Conservation (phyloP, 2,113 vertebrate genomes). For the Coreoperca whiteheadi region DNA sequence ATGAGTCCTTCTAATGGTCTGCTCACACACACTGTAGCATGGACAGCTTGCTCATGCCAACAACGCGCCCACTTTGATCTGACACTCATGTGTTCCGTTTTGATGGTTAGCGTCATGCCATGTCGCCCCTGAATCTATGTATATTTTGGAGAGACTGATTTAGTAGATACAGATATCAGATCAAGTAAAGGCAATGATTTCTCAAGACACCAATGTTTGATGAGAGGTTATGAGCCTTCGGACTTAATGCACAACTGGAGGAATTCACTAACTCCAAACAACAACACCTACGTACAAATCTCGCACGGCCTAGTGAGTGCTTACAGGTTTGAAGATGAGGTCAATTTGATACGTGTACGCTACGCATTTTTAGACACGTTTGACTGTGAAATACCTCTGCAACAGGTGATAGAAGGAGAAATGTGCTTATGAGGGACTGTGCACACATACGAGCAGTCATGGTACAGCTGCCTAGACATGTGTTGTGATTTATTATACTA, state of each 20-base stretch:
- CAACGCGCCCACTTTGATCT: slow-evolving; percentile 67
- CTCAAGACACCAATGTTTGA: slow-evolving; percentile 46
- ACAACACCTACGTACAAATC: slow-evolving; percentile 18
- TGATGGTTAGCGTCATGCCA: slow-evolving; percentile 18
- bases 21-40: not conserved
- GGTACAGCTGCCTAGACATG: slow-evolving; percentile 19
- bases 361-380: not conserved
- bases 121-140: slow-evolving; percentile 14
- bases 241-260: slow-evolving; percentile 19
- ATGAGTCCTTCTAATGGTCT: slow-evolving; percentile 63
- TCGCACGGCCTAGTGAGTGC: slow-evolving; percentile 1
- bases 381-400: not conserved
- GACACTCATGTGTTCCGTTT: slow-evolving; percentile 32
- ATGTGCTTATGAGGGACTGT: not conserved
- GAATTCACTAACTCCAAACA: slow-evolving; percentile 24
- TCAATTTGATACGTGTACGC: not conserved
- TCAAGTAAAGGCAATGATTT: slow-evolving; percentile 26
- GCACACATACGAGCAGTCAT: slow-evolving; percentile 27
- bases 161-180: slow-evolving; percentile 7
- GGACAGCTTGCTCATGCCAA: slow-evolving; percentile 18
- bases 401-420: slow-evolving; percentile 41
- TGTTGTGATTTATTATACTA: slow-evolving; percentile 38
- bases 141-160: slow-evolving; percentile 8
- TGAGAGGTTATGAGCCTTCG: slow-evolving; percentile 26
- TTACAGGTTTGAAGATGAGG: slow-evolving; percentile 20